Base-by-base conservation (phyloP, 1,140 invertebrate genomes). In the Nephila pilipes region DNA sequence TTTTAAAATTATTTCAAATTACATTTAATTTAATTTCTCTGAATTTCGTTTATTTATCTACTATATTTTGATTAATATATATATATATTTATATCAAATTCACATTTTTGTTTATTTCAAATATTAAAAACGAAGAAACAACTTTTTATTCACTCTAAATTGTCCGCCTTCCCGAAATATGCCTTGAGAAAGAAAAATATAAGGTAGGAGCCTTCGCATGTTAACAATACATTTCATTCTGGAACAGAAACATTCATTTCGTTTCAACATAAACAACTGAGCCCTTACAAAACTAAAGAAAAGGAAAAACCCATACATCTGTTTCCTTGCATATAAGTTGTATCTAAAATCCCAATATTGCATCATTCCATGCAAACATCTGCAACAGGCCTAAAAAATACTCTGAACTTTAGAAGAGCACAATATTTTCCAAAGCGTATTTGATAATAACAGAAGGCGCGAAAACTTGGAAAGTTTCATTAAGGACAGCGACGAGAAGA, bases 361-460 rank as follows among this genome's bases (percentile, higher is more conserved):
- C 83, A 85, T 85, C 83, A 32, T 32, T 20, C 69, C 69, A 1
- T 16, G 29, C 20, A 25, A 25, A 20, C 83, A 29, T 60, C 38
- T 57, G 55, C 83, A 85, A 85, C 83, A 85, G 83, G 83, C 54
- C 46, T 46, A 46, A 46, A n/a, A 46, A 46, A 46, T 46, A 46
- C 83, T 14, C 22, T 6, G 14, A 29, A 83, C 79, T 22, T 22
- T 1, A 32, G 55, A 2, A 29, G 32, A 46, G 25, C 36, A n/a
- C 29, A 85, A 58, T 60, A 29, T 60, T 32, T 32, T 32, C 29
- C 12, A 8, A 55, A 25, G 57, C 83, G 83, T 85, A 25, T 57
- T 85, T 85, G 29, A 55, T 85, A 85, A 85, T 85, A 85, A 85
- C 55, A 85, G 29, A 55, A 57, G 60, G 55, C 25, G 83, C 55